Conservation (phyloP, 2,888 invertebrate species). For the Liodrosophila aerea region DNA sequence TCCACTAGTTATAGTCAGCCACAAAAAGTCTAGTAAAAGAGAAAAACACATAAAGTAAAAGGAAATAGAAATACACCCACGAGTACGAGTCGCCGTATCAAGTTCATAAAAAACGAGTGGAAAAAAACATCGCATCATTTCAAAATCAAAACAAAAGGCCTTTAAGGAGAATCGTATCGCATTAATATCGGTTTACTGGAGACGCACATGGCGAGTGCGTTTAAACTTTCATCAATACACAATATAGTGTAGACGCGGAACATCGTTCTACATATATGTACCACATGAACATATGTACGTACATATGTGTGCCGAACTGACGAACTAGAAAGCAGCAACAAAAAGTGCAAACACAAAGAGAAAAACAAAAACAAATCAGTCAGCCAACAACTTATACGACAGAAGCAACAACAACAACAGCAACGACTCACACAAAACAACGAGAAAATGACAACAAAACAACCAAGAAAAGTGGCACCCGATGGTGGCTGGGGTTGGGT, state of each 20-base stretch:
- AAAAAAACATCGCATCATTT: slow-evolving; percentile 27
- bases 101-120: background rate
- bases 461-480: slow-evolving; percentile 88
- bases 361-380: slow-evolving; percentile 27
- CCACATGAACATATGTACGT: no score
- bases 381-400: slow-evolving; percentile 11
- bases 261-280: no score
- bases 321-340: slow-evolving; percentile 1
- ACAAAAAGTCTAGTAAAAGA: no score
- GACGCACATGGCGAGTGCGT: no score
- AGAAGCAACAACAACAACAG: slow-evolving; percentile 16
- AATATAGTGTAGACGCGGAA: no score
- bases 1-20: no score
- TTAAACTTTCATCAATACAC: no score
- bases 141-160: slow-evolving; percentile 41
- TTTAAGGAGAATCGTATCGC: no score
- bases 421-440: slow-evolving; percentile 22
- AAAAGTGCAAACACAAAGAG: slow-evolving; percentile 17
- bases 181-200: no score
- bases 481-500: slow-evolving; percentile 96
- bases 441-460: slow-evolving; percentile 68
- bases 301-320: background rate
- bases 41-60: slow-evolving; percentile 14
- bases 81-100: background rate
- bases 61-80: slow-evolving; percentile 8